Evolutionary conservation across 2,797 vertebrate genomes (phyloP).

Genomic region (Gadopsis bispinosus): DNA sequence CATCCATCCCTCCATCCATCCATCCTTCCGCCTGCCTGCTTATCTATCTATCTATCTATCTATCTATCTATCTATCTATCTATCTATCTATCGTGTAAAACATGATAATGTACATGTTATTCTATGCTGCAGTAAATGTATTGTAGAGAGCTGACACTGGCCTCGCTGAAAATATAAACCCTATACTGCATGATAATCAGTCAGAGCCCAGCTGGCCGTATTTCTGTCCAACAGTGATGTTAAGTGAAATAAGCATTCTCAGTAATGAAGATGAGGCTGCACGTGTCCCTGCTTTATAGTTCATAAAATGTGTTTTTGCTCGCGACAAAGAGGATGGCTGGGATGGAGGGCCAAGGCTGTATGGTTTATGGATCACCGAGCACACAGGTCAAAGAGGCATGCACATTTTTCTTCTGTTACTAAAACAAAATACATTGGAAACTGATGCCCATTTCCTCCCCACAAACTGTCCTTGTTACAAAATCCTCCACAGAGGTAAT

Average conservation of each 20-base stretch:
- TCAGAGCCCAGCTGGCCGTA: neutral
- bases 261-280: neutral
- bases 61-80: conserved; percentile 38
- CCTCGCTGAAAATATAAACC: neutral
- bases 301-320: neutral
- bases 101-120: neutral
- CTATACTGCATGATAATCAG: neutral
- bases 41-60: conserved; percentile 43
- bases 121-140: neutral
- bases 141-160: neutral
- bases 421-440: conserved; percentile 22
- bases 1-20: conserved; percentile 36
- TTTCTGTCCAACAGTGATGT: neutral
- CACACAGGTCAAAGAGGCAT: conserved; percentile 7
- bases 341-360: neutral
- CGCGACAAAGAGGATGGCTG: neutral
- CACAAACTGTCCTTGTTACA: conserved; percentile 30
- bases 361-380: conserved; percentile 24
- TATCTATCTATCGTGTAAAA: conserved; percentile 16
- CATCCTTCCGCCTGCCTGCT: conserved; percentile 44
- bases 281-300: neutral
- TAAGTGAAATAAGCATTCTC: neutral
- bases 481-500: conserved; percentile 26
- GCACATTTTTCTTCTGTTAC: neutral
- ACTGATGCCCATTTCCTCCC: neutral